Evolutionary conservation across 2,113 vertebrate species (phyloP), one percentile per base, ranked within the genome.

Genomic region (Vombatus ursinus): DNA sequence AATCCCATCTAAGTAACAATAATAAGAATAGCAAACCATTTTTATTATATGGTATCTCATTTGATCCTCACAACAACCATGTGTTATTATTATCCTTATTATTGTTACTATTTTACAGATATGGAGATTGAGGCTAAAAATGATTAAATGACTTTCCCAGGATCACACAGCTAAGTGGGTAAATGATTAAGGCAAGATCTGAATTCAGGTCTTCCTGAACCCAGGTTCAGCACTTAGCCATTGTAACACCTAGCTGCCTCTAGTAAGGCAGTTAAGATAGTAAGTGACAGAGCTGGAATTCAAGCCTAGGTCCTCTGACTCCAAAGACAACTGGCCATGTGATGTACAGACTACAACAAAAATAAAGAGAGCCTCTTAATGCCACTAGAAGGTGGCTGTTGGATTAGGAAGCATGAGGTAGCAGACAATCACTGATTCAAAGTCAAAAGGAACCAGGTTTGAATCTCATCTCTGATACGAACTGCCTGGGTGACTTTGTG

Each of bases 271-370:
- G 3, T 31, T 68, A 68, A 37, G 12, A 37, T 95, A 91, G 10
- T 93, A 95, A 90, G 24, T 95, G 23, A 52, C 11, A 93, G 14
- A 44, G 26, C 25, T 94, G 89, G 90, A 92, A 68, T 31, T 14
- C 50, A 44, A 93, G 26, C 10, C 11, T 51, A 52, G 25, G 14
- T 57, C 57, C 7, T 19, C 10, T 61, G 57, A 61, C 9, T 61
- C 61, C 61, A 37, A 68, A 68, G 61, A 68, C 14, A 68, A 68
- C 22, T 14, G 3, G 31, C 61, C 61, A 37, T 68, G 31, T 68
- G 14, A 68, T 37, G 31, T 37, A 14, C 4, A 37, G 28, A 68
- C 12, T 68, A 68, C 12, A 37, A 37, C 11, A 68, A 68, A 68
- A 12, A 37, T 37, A 68, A 37, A 68, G 12, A 68, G 61, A 37